Conservation (phyloP, 2,113 vertebrate genomes). For the Tachysurus fulvidraco region DNA sequence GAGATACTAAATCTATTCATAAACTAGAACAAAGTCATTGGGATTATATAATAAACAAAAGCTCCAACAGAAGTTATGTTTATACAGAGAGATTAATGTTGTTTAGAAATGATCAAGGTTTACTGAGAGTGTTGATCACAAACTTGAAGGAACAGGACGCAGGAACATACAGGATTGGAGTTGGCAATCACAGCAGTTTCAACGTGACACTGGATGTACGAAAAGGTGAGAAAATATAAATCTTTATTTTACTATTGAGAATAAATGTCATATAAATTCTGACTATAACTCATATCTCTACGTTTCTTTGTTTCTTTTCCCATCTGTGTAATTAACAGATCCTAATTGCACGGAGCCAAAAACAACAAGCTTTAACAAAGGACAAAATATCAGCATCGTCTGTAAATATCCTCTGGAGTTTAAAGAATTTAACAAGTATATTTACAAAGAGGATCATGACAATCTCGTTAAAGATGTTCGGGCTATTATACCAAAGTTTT, state of each 20-base stretch:
- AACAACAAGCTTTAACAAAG: neutral
- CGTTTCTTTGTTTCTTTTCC: neutral
- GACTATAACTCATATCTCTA: neutral
- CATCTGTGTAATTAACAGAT: constrained; percentile 30
- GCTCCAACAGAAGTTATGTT: neutral
- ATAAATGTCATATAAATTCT: neutral
- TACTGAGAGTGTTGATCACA: constrained; percentile 24
- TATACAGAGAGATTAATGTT: constrained; percentile 20
- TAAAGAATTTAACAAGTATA: neutral
- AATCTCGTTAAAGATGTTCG: neutral
- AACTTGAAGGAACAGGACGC: constrained; percentile 25
- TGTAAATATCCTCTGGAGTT: neutral
- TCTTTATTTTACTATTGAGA: neutral
- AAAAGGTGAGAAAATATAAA: neutral
- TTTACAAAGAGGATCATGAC: neutral
- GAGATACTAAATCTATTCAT: neutral
- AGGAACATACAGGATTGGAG: constrained; percentile 12
- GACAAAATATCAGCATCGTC: neutral
- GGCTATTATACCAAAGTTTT: neutral
- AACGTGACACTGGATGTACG: neutral
- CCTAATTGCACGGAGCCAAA: neutral
- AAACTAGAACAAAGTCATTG: neutral
- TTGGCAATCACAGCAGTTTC: neutral
- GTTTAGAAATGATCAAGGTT: neutral
- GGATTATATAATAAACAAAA: neutral